Evolutionary conservation across 2,797 vertebrate genomes (phyloP).

Genomic region (Etheostoma perlongum): DNA sequence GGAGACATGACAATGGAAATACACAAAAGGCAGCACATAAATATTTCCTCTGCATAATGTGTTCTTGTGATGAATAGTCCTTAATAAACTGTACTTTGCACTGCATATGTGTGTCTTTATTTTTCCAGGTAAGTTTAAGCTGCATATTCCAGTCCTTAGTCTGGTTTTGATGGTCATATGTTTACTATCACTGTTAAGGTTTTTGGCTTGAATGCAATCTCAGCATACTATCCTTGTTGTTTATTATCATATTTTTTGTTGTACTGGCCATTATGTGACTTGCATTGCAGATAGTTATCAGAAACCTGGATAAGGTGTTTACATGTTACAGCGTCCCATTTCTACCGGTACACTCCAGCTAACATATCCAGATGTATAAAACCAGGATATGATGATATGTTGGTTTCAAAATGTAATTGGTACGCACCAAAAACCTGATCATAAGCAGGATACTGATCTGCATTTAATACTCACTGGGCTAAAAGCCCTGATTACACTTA

Average conservation of each 20-base stretch:
- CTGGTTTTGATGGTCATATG: neutral
- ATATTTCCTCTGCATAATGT: neutral
- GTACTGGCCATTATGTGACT: neutral
- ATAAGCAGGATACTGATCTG: neutral
- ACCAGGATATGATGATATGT: neutral
- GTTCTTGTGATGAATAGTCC: constrained; percentile 1
- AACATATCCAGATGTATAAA: neutral
- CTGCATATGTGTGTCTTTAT: neutral
- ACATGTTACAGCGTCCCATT: neutral
- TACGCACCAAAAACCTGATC: neutral
- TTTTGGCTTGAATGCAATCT: neutral
- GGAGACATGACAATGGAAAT: neutral
- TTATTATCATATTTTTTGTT: neutral
- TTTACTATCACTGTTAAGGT: neutral
- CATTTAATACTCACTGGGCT: neutral
- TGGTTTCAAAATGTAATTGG: neutral
- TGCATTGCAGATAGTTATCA: neutral
- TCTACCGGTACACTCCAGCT: neutral
- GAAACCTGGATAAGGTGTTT: constrained; percentile 2
- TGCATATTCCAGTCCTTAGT: neutral
- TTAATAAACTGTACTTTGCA: constrained; percentile 36
- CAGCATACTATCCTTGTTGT: neutral
- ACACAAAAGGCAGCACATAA: neutral
- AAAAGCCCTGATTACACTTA: neutral
- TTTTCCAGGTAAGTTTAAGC: neutral